phyloP scores from a whole-genome alignment of 2,113 vertebrate genomes.

The Oreotrochilus melanogaster region DNA sequence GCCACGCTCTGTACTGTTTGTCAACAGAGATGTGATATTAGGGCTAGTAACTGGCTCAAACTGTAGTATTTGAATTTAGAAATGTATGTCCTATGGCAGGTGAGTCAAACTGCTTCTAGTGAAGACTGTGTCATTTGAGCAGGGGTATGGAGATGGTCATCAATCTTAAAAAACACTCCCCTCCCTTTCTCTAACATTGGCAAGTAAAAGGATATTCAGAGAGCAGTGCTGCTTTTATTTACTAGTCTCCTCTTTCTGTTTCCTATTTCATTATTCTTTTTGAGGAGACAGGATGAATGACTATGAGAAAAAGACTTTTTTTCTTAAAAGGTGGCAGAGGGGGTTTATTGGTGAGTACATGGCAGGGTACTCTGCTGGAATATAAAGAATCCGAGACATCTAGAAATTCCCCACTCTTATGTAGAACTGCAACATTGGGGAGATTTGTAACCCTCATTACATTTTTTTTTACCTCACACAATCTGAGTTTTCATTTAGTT shows the following conservation, averaged over 20 bases:
- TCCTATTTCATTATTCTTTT: background rate
- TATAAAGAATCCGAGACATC: background rate
- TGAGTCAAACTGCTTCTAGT: background rate
- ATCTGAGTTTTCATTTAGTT: background rate
- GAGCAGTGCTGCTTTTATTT: background rate
- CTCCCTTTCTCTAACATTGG: background rate
- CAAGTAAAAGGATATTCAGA: background rate
- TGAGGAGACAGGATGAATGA: background rate
- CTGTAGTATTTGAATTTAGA: background rate
- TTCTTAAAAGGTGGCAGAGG: background rate
- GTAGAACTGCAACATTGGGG: background rate
- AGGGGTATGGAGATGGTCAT: background rate
- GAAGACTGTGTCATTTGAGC: background rate
- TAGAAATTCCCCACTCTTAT: background rate
- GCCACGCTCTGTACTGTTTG: background rate
- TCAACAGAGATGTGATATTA: constrained; percentile 36
- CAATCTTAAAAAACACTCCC: background rate
- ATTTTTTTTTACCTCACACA: background rate
- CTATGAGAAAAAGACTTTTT: background rate
- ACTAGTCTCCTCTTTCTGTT: background rate
- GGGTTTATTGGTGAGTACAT: background rate
- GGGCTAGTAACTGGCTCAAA: constrained; percentile 4
- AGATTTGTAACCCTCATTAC: background rate
- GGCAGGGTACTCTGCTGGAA: background rate
- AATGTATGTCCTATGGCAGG: background rate